A percentile compares a stretch with the other conserved stretches of the same genome.
phyloP scores from a whole-genome alignment of 2,888 invertebrate species.

The Lamellibrachia columna region DNA sequence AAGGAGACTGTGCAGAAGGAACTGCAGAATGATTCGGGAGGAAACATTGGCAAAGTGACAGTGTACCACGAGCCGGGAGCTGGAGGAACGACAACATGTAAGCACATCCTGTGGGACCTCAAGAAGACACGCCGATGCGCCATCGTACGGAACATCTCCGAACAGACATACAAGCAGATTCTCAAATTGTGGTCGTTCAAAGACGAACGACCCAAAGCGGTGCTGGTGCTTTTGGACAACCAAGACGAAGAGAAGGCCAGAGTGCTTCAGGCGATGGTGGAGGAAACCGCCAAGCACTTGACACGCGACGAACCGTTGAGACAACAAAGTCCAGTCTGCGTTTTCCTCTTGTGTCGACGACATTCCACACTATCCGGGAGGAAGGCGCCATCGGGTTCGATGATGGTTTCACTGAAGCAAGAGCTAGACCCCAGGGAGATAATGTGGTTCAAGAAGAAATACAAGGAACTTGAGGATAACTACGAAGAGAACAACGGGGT shows the following conservation, averaged over 20 bases:
- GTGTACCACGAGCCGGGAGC: constrained; percentile 53
- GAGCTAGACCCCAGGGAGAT: constrained; percentile 43
- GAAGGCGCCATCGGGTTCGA: constrained; percentile 21
- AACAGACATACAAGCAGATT: constrained; percentile 48
- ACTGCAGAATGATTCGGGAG: background rate
- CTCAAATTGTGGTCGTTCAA: constrained; percentile 42
- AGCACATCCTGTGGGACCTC: constrained; percentile 50
- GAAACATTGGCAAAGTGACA: constrained; percentile 43
- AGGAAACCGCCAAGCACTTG: constrained; percentile 34
- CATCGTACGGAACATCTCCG: constrained; percentile 45
- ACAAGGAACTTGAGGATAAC: constrained; percentile 41
- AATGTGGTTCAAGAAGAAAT: constrained; percentile 46
- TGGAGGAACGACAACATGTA: constrained; percentile 51
- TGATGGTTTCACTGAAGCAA: constrained; percentile 39
- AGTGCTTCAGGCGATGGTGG: constrained; percentile 33
- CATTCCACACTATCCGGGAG: constrained; percentile 18
- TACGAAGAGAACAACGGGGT: constrained; percentile 35
- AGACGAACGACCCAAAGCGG: constrained; percentile 45
- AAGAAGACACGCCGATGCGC: constrained; percentile 46
- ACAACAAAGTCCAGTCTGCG: background rate
- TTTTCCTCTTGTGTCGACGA: background rate
- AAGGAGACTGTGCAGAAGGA: background rate
- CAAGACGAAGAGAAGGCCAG: constrained; percentile 40
- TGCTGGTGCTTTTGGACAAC: constrained; percentile 46
- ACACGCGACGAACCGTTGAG: background rate